Conservation (phyloP, 2,113 vertebrate species). For the Choloepus hoffmanni region DNA sequence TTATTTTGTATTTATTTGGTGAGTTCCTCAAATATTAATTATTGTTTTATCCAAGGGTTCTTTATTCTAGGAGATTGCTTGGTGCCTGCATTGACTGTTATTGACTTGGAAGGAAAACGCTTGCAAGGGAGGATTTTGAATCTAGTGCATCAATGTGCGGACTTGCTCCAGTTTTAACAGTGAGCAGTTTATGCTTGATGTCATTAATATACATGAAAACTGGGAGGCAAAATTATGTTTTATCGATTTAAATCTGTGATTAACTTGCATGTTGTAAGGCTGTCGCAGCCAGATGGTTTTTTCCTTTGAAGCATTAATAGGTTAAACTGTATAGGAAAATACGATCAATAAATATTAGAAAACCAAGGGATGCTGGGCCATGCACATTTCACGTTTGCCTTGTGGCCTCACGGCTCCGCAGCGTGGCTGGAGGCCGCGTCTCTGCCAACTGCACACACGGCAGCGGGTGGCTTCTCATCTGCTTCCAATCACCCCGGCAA, state of each 20-base stretch:
- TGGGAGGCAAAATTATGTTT: neutral
- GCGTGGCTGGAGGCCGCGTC: neutral
- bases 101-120: neutral
- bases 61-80: neutral
- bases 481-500: neutral
- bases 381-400: fast-evolving
- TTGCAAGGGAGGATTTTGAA: neutral
- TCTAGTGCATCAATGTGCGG: neutral
- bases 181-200: neutral
- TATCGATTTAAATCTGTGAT: neutral
- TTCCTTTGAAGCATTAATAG: neutral
- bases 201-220: neutral
- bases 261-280: neutral
- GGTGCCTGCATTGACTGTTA: neutral
- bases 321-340: neutral
- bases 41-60: neutral
- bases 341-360: fast-evolving
- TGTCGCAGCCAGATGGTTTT: neutral
- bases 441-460: neutral
- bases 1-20: neutral
- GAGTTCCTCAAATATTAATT: neutral
- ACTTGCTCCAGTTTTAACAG: neutral
- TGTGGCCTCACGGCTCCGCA: fast-evolving
- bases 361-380: fast-evolving
- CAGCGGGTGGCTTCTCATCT: neutral